Conservation (phyloP, 2,888 invertebrate species). For the Eupsilia transversa region DNA sequence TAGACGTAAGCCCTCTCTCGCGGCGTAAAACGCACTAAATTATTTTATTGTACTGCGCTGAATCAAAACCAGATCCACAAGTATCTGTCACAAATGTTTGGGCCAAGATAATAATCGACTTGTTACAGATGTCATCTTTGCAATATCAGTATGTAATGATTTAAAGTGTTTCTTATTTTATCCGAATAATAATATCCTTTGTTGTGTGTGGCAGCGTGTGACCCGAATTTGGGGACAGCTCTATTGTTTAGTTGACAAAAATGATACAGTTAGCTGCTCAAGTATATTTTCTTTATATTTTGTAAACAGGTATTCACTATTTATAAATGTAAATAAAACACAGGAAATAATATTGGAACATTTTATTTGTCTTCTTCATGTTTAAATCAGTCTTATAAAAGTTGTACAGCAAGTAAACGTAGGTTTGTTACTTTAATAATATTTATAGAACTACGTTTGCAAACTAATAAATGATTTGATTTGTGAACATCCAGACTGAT, state of each 20-base stretch:
- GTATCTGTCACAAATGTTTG: conserved; percentile 55
- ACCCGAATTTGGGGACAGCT: conserved; percentile 38
- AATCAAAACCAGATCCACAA: conserved; percentile 57
- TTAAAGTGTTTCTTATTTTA: conserved; percentile 17
- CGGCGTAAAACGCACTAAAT: conserved; percentile 71
- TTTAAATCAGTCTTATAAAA: conserved; percentile 19
- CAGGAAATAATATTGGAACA: neutral
- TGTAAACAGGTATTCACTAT: neutral
- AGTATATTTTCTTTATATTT: neutral
- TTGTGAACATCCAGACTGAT: neutral
- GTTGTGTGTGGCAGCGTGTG: conserved; percentile 32
- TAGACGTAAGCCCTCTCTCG: conserved; percentile 66
- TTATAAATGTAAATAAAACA: conserved; percentile 6
- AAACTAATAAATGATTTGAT: neutral
- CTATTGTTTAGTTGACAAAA: conserved; percentile 45
- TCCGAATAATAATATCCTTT: conserved; percentile 49
- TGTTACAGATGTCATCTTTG: conserved; percentile 26
- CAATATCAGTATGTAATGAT: neutral
- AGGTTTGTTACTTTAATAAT: neutral
- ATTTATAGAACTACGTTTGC: neutral
- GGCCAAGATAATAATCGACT: conserved; percentile 49
- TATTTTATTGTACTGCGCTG: conserved; percentile 53
- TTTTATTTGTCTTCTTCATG: conserved; percentile 28
- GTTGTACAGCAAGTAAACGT: neutral
- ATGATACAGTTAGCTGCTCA: conserved; percentile 19